Conservation (phyloP, 2,888 invertebrate genomes). For the Campoplex capitator region DNA sequence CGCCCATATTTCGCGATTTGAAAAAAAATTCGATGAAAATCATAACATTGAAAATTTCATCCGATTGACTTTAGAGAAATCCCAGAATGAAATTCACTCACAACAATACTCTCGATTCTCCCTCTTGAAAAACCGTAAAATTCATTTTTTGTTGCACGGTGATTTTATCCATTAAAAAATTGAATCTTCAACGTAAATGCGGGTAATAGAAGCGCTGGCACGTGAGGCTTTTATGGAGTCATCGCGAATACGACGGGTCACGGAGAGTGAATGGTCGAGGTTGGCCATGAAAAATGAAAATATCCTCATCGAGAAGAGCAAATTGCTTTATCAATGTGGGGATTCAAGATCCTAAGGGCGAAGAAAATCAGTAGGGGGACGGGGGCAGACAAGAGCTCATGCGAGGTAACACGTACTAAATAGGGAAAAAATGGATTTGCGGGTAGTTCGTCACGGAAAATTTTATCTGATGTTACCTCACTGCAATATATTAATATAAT, state of each 20-base stretch:
- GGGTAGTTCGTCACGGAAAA: conserved; percentile 49
- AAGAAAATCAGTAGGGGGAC: not conserved
- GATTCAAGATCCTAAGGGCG: not conserved
- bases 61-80: not conserved
- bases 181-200: not conserved
- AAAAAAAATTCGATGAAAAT: too few relatives aligned
- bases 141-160: too few relatives aligned
- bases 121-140: too few relatives aligned
- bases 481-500: not conserved
- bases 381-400: conserved; percentile 28
- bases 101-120: too few relatives aligned
- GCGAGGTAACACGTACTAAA: conserved; percentile 13
- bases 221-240: conserved; percentile 50
- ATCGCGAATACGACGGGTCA: conserved; percentile 46
- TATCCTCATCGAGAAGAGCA: conserved; percentile 45
- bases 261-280: conserved; percentile 42
- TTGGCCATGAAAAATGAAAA: conserved; percentile 61
- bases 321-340: conserved; percentile 41
- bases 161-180: not conserved
- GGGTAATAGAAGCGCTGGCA: conserved; percentile 25
- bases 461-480: conserved; percentile 20
- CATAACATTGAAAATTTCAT: not conserved
- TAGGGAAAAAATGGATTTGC: conserved; percentile 25
- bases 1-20: too few relatives aligned
- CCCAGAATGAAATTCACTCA: too few relatives aligned